phyloP scores from a whole-genome alignment of 2,888 invertebrate genomes.

The Eledona agricola region DNA sequence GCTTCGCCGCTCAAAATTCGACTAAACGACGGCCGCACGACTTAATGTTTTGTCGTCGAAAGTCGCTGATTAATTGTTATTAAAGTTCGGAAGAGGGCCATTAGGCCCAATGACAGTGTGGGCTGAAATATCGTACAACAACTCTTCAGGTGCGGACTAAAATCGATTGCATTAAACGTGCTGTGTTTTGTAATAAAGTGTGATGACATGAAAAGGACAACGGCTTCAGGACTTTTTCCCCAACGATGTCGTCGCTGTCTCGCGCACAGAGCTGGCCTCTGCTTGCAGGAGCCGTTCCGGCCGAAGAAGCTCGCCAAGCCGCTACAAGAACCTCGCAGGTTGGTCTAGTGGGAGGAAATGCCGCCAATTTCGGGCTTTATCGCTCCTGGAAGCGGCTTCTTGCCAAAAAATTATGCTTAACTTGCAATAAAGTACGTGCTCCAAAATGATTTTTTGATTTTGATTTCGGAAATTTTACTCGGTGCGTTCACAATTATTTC shows the following conservation, averaged over 20 bases:
- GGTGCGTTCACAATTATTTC: too few relatives aligned
- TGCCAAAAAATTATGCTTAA: too few relatives aligned
- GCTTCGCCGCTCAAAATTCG: constrained; percentile 14
- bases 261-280: constrained; percentile 66
- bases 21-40: constrained; percentile 13
- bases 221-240: constrained; percentile 15
- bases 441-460: too few relatives aligned
- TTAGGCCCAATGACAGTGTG: too few relatives aligned
- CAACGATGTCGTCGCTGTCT: constrained; percentile 61
- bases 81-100: constrained; percentile 8
- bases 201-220: constrained; percentile 31
- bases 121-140: too few relatives aligned
- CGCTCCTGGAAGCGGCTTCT: too few relatives aligned
- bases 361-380: too few relatives aligned
- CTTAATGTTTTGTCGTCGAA: constrained; percentile 20
- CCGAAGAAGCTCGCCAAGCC: constrained; percentile 63
- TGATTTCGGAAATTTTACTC: too few relatives aligned
- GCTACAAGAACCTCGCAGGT: constrained; percentile 54
- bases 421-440: too few relatives aligned
- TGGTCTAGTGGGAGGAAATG: too few relatives aligned
- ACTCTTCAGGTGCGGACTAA: too few relatives aligned
- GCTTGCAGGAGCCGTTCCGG: constrained; percentile 62
- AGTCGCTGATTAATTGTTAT: constrained; percentile 19
- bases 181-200: constrained; percentile 17
- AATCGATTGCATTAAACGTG: constrained; percentile 14